Evolutionary conservation across 2,888 invertebrate species (phyloP).

Genomic region (Mallateleia sp.): DNA sequence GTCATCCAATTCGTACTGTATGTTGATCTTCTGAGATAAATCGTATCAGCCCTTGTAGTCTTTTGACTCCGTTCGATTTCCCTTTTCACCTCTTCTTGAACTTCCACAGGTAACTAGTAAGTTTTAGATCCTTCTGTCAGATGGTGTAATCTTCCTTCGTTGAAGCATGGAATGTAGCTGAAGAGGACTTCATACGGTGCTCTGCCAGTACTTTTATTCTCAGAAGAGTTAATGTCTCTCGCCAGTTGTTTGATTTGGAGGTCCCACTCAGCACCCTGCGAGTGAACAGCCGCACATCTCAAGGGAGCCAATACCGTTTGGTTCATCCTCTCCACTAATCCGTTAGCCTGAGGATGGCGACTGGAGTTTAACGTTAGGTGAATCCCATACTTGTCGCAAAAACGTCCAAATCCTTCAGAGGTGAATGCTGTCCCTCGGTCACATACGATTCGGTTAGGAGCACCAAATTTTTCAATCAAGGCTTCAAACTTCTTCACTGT

Average conservation of each 20-base stretch:
- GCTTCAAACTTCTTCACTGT: background rate
- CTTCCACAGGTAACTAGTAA: background rate
- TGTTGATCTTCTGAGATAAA: background rate
- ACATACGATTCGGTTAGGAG: background rate
- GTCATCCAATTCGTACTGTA: constrained; percentile 6
- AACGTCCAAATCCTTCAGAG: background rate
- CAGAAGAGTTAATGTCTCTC: background rate
- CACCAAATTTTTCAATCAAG: background rate
- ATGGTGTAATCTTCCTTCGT: background rate
- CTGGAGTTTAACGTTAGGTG: background rate
- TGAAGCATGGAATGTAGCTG: background rate
- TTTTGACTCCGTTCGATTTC: too few relatives aligned
- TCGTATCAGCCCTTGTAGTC: background rate
- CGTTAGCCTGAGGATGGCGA: background rate
- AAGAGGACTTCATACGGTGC: background rate
- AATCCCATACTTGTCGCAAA: background rate
- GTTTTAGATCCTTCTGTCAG: too few relatives aligned
- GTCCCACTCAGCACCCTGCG: background rate
- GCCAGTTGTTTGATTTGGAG: background rate
- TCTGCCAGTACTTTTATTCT: background rate
- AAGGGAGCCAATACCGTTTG: background rate
- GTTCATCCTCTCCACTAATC: background rate
- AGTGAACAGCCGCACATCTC: background rate
- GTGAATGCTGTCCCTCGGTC: constrained; percentile 3
- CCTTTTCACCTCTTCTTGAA: background rate